Conservation (phyloP, 2,888 invertebrate species). For the Oeneis ivallda region DNA sequence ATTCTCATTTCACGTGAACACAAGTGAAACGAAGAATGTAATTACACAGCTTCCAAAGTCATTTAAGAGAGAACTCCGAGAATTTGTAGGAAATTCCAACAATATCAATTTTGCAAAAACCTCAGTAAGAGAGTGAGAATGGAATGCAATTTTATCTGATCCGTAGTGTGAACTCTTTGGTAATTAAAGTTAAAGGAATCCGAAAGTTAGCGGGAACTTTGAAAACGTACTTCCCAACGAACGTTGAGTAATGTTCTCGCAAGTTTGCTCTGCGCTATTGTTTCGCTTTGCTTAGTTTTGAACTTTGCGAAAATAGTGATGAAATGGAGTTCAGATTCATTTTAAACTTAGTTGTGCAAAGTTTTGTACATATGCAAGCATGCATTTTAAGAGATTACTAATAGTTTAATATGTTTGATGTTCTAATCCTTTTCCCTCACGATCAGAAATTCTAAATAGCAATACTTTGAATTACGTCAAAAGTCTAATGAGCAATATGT, state of each 20-base stretch:
- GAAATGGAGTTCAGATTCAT: constrained; percentile 23
- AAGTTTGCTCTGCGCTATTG: constrained; percentile 30
- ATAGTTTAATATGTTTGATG: not conserved
- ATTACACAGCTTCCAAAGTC: constrained; percentile 24
- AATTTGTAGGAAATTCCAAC: constrained; percentile 25
- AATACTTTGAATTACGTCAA: too few relatives aligned
- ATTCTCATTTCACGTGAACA: constrained; percentile 12
- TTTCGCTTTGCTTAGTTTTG: constrained; percentile 23
- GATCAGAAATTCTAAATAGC: too few relatives aligned
- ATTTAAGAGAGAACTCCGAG: constrained; percentile 25
- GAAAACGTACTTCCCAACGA: constrained; percentile 36
- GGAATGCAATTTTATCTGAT: constrained; percentile 51
- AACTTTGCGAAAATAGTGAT: constrained; percentile 21
- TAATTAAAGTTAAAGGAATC: constrained; percentile 50
- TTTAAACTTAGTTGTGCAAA: constrained; percentile 10
- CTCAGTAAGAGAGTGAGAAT: constrained; percentile 33
- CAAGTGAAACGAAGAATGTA: constrained; percentile 23
- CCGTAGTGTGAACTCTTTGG: constrained; percentile 42
- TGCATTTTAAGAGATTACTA: constrained; percentile 4
- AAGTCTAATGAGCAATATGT: too few relatives aligned
- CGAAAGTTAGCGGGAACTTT: constrained; percentile 38
- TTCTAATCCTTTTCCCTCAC: too few relatives aligned
- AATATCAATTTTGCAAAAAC: constrained; percentile 42
- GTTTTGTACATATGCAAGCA: constrained; percentile 11
- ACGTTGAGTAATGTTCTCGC: constrained; percentile 41